Percentiles rank a stretch among this genome's conserved stretches.
These are phyloP conservation scores for Siphonodentalium dalli DNA, from an alignment of 2,888 invertebrate genomes.

Conservation along the genomic window DNA sequence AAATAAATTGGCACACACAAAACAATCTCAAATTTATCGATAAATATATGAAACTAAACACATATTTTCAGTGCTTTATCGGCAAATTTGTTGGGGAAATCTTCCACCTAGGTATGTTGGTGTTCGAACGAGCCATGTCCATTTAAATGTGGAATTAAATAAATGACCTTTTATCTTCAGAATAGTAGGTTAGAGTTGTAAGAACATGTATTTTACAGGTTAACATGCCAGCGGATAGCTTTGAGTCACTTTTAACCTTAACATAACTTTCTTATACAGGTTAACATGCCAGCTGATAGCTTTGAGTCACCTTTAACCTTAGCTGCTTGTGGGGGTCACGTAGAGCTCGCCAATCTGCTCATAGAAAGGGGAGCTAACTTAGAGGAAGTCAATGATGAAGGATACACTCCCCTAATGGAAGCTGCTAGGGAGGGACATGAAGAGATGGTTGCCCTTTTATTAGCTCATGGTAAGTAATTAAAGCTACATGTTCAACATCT, in stretches of 20 bases:
- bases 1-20: too few relatives aligned
- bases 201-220: not conserved
- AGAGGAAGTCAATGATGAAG: constrained; percentile 99
- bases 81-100: too few relatives aligned
- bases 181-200: too few relatives aligned
- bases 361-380: constrained; percentile 97
- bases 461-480: constrained; percentile 84
- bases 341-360: constrained; percentile 92
- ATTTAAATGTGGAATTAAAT: too few relatives aligned
- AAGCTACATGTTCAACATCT: too few relatives aligned
- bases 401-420: constrained; percentile 99
- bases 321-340: constrained; percentile 98
- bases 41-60: too few relatives aligned
- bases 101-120: too few relatives aligned
- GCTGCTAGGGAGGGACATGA: constrained; percentile 98
- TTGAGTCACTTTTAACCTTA: not conserved
- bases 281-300: constrained; percentile 99
- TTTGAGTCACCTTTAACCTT: constrained; percentile 98
- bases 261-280: constrained; percentile 62
- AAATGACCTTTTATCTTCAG: too few relatives aligned
- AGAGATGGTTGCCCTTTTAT: constrained; percentile 93
- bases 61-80: too few relatives aligned
- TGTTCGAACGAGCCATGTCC: too few relatives aligned
- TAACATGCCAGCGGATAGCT: not conserved
- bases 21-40: too few relatives aligned